Evolutionary conservation across 2,888 invertebrate genomes (phyloP).

Genomic region (Zygothrica quintamaculata): DNA sequence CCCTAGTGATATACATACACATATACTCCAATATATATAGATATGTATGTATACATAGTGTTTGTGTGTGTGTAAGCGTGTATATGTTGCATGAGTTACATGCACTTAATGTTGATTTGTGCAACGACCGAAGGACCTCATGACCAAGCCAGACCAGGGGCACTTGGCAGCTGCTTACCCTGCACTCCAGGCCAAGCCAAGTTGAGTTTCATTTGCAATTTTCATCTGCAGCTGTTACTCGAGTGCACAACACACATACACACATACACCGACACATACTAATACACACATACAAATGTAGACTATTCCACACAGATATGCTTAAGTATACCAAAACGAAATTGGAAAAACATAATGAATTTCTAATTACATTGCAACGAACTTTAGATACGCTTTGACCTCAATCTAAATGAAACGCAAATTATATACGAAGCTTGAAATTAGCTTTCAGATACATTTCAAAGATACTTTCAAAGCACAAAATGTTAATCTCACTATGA

Average conservation of each 20-base stretch:
- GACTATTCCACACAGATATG: constrained; percentile 34
- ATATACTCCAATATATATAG: too few species aligned
- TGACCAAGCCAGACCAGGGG: constrained; percentile 34
- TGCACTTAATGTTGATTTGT: constrained; percentile 78
- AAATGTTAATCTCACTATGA: too few species aligned
- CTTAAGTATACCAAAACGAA: constrained; percentile 56
- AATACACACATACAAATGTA: constrained; percentile 1
- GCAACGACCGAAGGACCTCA: constrained; percentile 50
- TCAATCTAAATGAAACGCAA: neutral
- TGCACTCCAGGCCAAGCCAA: constrained; percentile 40
- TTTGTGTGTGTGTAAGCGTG: constrained; percentile 18
- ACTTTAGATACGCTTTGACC: constrained; percentile 32
- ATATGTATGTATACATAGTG: constrained; percentile 2
- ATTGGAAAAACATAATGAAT: constrained; percentile 67
- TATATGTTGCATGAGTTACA: constrained; percentile 53
- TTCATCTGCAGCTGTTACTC: constrained; percentile 75
- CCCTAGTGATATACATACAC: neutral
- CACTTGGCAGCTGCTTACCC: constrained; percentile 40
- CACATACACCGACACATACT: constrained; percentile 29
- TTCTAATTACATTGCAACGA: constrained; percentile 45
- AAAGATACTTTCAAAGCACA: too few species aligned
- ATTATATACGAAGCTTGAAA: neutral
- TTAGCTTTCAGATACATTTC: neutral
- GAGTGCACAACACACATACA: constrained; percentile 49
- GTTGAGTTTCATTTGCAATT: constrained; percentile 77